These are phyloP conservation scores for Benthosema pterotum DNA, from an alignment of 2,797 vertebrate species.

Conservation along the genomic window DNA sequence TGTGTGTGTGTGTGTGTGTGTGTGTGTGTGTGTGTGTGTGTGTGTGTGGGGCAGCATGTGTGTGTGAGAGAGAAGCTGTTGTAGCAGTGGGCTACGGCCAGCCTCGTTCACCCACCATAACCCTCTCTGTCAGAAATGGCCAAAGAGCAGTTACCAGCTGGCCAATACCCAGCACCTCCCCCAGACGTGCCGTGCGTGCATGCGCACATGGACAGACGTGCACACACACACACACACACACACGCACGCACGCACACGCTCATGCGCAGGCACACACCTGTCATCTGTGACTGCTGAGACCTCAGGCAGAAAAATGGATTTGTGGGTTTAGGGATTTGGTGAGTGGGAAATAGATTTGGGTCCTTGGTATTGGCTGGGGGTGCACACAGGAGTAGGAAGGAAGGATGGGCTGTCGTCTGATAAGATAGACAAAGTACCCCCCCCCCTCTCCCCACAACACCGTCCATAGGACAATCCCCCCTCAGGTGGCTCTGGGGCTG, in stretches of 20 bases:
- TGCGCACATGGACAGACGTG: constrained; percentile 1
- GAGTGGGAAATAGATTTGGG: constrained; percentile 52
- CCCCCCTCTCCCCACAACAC: background rate
- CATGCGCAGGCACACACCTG: constrained; percentile 33
- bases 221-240: background rate
- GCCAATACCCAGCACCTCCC: constrained; percentile 16
- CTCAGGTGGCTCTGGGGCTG: constrained; percentile 30
- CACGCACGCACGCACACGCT: background rate
- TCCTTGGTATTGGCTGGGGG: constrained; percentile 12
- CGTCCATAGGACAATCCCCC: constrained; percentile 29
- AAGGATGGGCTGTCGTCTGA: constrained; percentile 40
- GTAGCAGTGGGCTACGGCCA: constrained; percentile 23
- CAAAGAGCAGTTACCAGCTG: constrained; percentile 48
- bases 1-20: constrained; percentile 4
- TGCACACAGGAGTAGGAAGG: constrained; percentile 20
- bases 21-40: background rate
- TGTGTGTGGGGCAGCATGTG: constrained; percentile 12
- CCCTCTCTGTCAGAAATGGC: constrained; percentile 59
- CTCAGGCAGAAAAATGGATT: constrained; percentile 50
- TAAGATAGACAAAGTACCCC: constrained; percentile 50
- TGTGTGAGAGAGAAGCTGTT: constrained; percentile 24
- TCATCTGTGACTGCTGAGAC: constrained; percentile 22
- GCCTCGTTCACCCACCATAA: constrained; percentile 65
- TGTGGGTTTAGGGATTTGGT: constrained; percentile 59
- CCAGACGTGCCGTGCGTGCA: constrained; percentile 27